phyloP scores from a whole-genome alignment of 2,113 vertebrate genomes.

The Camelus bactrianus region DNA sequence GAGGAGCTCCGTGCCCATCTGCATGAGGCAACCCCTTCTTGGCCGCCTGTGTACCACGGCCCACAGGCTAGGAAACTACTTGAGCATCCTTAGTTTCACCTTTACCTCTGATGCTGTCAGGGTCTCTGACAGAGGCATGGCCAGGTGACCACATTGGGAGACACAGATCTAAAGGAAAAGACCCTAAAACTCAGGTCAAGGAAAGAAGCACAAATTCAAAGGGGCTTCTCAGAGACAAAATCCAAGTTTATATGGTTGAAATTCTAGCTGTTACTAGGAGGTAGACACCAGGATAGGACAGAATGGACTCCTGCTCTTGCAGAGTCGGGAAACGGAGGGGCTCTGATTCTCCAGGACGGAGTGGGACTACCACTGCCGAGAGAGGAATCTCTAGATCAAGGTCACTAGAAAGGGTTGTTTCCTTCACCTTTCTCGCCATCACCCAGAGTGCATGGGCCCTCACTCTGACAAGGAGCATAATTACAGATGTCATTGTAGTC shows the following conservation, averaged over 20 bases:
- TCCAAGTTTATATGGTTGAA: not conserved
- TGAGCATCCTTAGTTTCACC: too few species aligned
- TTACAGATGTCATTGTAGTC: not conserved
- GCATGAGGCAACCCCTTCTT: too few species aligned
- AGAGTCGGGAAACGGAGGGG: not conserved
- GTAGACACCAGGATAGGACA: not conserved
- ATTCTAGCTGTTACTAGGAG: not conserved
- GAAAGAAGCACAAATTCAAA: not conserved
- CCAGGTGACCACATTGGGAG: not conserved
- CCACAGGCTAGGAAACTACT: too few species aligned
- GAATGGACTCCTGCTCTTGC: not conserved
- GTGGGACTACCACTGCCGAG: fast-evolving
- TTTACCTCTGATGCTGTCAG: too few species aligned
- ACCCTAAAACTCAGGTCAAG: not conserved
- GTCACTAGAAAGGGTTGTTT: not conserved
- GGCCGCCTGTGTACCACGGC: too few species aligned
- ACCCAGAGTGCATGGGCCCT: not conserved
- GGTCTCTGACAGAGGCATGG: not conserved
- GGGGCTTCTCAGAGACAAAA: not conserved
- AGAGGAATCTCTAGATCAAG: fast-evolving
- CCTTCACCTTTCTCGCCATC: not conserved
- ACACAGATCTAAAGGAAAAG: not conserved
- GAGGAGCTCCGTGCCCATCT: too few species aligned
- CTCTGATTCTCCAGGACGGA: too few species aligned
- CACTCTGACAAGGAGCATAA: not conserved